A percentile compares a stretch with the other conserved stretches of the same genome.
These are phyloP conservation scores for Dicrostonyx torquatus DNA, from an alignment of 2,797 vertebrate genomes.

Conservation along the genomic window DNA sequence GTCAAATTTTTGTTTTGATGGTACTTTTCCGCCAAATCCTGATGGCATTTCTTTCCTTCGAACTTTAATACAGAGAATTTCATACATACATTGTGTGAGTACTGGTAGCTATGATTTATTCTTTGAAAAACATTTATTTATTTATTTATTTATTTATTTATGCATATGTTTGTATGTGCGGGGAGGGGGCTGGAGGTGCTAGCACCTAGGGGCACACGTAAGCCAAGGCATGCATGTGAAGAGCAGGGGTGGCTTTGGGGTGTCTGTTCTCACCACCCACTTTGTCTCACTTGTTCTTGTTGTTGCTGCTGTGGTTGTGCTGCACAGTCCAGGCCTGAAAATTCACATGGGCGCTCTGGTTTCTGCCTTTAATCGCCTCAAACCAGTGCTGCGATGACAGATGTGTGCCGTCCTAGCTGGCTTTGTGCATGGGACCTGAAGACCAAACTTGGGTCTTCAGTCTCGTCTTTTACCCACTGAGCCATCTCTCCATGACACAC, in stretches of 20 bases:
- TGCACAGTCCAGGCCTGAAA: not conserved
- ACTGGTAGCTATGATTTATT: not conserved
- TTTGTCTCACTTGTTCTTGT: not conserved
- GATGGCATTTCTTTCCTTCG: not conserved
- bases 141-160: not conserved
- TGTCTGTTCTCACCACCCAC: not conserved
- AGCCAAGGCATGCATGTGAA: not conserved
- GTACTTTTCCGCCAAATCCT: not conserved
- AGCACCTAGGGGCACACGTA: not conserved
- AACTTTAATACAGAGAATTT: slow-evolving; percentile 35
- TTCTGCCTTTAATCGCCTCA: too few species aligned
- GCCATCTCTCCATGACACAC: too few species aligned
- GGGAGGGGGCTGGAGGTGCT: not conserved
- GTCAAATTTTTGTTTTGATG: slow-evolving; percentile 25
- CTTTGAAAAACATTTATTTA: not conserved
- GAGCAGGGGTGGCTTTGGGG: not conserved
- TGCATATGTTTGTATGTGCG: not conserved
- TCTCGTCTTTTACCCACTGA: not conserved
- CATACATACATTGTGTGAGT: not conserved
- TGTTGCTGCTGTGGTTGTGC: not conserved
- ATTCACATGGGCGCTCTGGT: not conserved
- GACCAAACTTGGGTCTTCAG: not conserved
- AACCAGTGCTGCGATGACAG: not conserved
- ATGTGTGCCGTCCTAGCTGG: not conserved
- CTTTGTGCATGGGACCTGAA: not conserved